A percentile compares a stretch with the other conserved stretches of the same genome.
phyloP scores from a whole-genome alignment of 2,888 invertebrate species.

The Antheraea yamamai region DNA sequence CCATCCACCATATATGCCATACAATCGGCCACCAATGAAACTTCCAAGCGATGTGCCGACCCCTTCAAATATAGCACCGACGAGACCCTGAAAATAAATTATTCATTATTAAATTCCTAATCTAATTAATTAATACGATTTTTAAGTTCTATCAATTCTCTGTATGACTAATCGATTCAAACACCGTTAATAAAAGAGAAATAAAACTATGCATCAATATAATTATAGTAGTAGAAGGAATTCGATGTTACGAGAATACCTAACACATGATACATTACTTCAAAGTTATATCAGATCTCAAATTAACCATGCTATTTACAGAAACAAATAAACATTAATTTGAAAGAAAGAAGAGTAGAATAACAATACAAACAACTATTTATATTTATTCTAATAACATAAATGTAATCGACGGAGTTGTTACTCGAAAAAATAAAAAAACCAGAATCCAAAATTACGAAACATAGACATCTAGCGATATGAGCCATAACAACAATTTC shows the following conservation, averaged over 20 bases:
- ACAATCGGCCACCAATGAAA: slow-evolving; percentile 88
- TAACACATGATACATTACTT: no score
- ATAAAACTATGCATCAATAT: neutral
- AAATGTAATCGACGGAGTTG: no score
- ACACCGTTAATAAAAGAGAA: neutral
- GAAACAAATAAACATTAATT: no score
- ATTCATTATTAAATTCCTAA: neutral
- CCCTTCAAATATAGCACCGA: slow-evolving; percentile 94
- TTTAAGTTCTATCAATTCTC: neutral
- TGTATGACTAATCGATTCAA: neutral
- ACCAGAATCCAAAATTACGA: no score
- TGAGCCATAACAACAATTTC: no score
- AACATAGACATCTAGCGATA: no score
- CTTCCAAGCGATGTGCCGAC: slow-evolving; percentile 91
- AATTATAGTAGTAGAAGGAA: neutral
- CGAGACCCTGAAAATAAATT: slow-evolving; percentile 85
- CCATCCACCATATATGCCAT: slow-evolving; percentile 84
- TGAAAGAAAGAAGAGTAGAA: no score
- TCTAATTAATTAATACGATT: neutral
- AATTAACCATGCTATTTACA: no score
- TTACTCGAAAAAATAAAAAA: no score
- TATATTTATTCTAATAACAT: no score
- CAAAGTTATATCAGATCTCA: no score
- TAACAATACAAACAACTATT: no score
- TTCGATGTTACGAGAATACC: neutral